phyloP scores from a whole-genome alignment of 2,888 invertebrate genomes.

The Leptinotarsa tumamoca region DNA sequence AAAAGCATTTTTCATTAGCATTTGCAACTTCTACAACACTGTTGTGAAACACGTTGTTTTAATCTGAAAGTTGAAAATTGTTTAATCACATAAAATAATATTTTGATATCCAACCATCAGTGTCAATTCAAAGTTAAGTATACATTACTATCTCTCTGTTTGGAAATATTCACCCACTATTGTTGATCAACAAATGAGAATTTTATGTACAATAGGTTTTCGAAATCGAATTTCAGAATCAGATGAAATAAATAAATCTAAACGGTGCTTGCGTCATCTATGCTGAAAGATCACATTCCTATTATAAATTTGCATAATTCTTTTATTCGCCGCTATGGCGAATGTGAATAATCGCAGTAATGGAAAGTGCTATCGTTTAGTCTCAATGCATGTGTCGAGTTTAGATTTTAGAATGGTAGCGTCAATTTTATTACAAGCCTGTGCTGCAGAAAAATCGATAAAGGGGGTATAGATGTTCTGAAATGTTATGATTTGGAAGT shows the following conservation, averaged over 20 bases:
- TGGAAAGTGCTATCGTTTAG: constrained; percentile 30
- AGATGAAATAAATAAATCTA: constrained; percentile 31
- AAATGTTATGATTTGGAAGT: not conserved
- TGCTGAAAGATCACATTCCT: constrained; percentile 41
- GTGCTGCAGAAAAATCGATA: not conserved
- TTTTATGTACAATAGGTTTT: constrained; percentile 30
- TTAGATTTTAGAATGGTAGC: constrained; percentile 12
- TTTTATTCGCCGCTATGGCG: constrained; percentile 31
- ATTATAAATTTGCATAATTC: constrained; percentile 39
- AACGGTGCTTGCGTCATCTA: constrained; percentile 38
- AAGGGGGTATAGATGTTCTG: too few species aligned
- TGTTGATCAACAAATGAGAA: not conserved
- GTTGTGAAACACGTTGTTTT: too few species aligned
- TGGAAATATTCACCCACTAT: not conserved
- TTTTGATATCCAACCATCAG: too few species aligned
- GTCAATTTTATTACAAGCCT: not conserved
- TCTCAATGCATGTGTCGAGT: constrained; percentile 7
- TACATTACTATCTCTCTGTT: not conserved
- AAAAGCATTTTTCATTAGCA: too few species aligned
- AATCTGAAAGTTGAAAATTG: too few species aligned
- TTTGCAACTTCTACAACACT: too few species aligned
- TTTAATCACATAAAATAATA: too few species aligned
- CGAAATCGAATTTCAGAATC: constrained; percentile 30
- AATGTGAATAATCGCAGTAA: constrained; percentile 33
- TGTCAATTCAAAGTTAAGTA: not conserved